Conservation (phyloP, 2,888 invertebrate species). For the Aporophyla lueneburgensis region DNA sequence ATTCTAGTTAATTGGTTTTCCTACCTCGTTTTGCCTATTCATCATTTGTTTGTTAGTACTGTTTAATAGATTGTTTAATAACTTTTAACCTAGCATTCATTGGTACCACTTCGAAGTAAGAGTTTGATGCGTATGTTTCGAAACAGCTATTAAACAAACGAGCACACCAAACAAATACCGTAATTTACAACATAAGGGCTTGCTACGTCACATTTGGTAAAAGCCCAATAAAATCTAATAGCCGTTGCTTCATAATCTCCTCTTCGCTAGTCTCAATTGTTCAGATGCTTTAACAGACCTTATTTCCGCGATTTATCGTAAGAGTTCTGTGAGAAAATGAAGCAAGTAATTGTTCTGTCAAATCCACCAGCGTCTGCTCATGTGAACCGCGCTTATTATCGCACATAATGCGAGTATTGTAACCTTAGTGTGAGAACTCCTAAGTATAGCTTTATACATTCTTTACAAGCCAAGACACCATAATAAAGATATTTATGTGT, state of each 20-base stretch:
- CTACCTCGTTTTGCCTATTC: constrained; percentile 23
- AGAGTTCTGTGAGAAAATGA: constrained; percentile 80
- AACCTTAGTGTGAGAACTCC: constrained; percentile 78
- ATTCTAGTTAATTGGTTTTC: constrained; percentile 35
- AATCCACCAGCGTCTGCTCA: constrained; percentile 74
- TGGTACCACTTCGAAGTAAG: constrained; percentile 1
- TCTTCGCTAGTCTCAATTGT: constrained; percentile 41
- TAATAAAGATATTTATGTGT: constrained; percentile 58
- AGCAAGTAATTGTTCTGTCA: constrained; percentile 82
- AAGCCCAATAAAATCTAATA: constrained; percentile 65
- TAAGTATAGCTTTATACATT: constrained; percentile 71
- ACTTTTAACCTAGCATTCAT: neutral
- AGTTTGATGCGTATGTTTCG: constrained; percentile 9
- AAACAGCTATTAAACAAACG: constrained; percentile 28
- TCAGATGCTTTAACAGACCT: constrained; percentile 70
- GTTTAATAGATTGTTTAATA: constrained; percentile 40
- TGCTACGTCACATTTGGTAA: constrained; percentile 62
- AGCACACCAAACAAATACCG: constrained; percentile 27
- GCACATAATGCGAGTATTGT: constrained; percentile 67
- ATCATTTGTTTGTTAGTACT: constrained; percentile 24
- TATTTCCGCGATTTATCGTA: constrained; percentile 79
- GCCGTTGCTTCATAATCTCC: constrained; percentile 70
- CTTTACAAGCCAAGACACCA: constrained; percentile 62
- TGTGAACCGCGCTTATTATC: constrained; percentile 82
- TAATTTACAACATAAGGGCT: constrained; percentile 46